phyloP scores from a whole-genome alignment of 1,140 invertebrate genomes.

The Bombus waltoni region DNA sequence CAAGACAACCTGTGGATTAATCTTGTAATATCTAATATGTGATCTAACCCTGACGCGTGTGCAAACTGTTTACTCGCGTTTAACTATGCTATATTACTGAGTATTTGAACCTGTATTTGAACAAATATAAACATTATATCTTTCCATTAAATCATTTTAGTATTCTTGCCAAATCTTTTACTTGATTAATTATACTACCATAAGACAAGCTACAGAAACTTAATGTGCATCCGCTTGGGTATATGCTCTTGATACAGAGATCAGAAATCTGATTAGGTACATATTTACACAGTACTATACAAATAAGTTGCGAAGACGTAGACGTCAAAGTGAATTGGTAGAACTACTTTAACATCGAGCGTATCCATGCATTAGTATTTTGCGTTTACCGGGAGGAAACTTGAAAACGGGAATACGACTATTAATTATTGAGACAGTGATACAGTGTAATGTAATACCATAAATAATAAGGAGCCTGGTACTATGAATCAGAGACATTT shows the following conservation, averaged over 20 bases:
- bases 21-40: background rate
- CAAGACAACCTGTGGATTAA: background rate
- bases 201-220: background rate
- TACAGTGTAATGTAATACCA: constrained; percentile 71
- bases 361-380: constrained; percentile 69
- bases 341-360: constrained; percentile 7
- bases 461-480: constrained; percentile 69
- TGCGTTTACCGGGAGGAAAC: constrained; percentile 58
- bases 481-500: constrained; percentile 7
- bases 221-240: background rate
- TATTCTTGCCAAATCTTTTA: background rate
- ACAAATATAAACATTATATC: too few relatives aligned
- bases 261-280: background rate
- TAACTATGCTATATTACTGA: background rate
- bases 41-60: background rate
- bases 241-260: background rate
- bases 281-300: background rate
- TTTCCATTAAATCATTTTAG: too few relatives aligned
- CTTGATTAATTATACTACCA: background rate
- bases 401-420: constrained; percentile 16
- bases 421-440: constrained; percentile 73
- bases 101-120: background rate
- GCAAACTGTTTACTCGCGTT: background rate
- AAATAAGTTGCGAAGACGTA: background rate
- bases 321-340: constrained; percentile 25